Evolutionary conservation across 2,888 invertebrate genomes (phyloP).

Genomic region (Heliothis peltigera): DNA sequence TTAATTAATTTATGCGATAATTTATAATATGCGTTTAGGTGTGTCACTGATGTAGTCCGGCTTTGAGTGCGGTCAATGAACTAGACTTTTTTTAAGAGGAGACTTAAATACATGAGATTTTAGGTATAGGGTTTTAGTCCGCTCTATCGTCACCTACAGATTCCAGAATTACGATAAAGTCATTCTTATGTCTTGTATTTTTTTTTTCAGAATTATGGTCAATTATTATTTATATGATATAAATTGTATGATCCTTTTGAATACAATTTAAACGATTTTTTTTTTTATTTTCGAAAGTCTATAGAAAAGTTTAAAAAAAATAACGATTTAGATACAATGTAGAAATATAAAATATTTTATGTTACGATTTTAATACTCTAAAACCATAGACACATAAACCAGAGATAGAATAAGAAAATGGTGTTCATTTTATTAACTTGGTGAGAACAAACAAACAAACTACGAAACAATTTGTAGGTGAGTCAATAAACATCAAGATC

Average conservation of each 20-base stretch:
- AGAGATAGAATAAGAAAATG: too few species aligned
- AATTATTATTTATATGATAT: too few species aligned
- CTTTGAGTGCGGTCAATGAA: neutral
- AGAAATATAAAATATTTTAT: too few species aligned
- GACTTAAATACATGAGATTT: conserved; percentile 1
- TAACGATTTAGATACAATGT: too few species aligned
- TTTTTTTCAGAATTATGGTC: too few species aligned
- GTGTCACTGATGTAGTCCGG: conserved; percentile 8
- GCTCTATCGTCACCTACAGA: conserved; percentile 13
- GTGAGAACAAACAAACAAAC: too few species aligned
- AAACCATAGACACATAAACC: too few species aligned
- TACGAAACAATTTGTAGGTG: too few species aligned
- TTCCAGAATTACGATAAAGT: conserved; percentile 37
- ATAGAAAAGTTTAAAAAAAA: too few species aligned
- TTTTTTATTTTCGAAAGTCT: too few species aligned
- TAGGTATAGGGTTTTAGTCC: conserved; percentile 9
- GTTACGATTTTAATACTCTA: too few species aligned
- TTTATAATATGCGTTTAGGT: conserved; percentile 11
- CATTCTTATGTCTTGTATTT: conserved; percentile 33
- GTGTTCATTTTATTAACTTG: too few species aligned
- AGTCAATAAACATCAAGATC: neutral
- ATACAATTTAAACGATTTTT: conserved; percentile 26
- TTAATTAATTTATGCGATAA: conserved; percentile 14
- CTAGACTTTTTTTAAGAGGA: conserved; percentile 6
- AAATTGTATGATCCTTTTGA: conserved; percentile 22